A percentile compares a stretch with the other conserved stretches of the same genome.
Conservation (phyloP, 2,888 invertebrate genomes). For the Artemia sinica region DNA sequence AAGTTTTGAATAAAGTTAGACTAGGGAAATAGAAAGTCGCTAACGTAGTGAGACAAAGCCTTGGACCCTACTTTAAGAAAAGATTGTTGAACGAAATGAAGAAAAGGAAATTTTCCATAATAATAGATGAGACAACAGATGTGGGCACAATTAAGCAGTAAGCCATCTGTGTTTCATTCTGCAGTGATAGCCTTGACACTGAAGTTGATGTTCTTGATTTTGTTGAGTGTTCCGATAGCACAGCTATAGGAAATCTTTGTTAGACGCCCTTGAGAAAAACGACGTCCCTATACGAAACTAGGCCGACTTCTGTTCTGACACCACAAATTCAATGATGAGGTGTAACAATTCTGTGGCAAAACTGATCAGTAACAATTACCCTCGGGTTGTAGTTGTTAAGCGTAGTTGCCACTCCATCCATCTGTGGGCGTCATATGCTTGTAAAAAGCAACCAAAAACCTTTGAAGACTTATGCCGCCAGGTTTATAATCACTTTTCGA, state of each 20-base stretch:
- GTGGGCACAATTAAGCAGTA: neutral
- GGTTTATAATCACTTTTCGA: neutral
- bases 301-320: no score
- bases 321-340: no score
- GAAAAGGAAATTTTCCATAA: no score
- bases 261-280: no score
- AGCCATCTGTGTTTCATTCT: conserved; percentile 3
- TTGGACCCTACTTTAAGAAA: conserved; percentile 1
- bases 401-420: conserved; percentile 12
- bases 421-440: neutral
- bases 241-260: no score
- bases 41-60: conserved; percentile 1
- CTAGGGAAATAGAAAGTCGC: neutral
- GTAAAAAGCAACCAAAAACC: neutral
- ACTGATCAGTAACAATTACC: neutral
- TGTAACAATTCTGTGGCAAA: conserved; percentile 13
- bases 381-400: conserved; percentile 11
- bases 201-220: conserved; percentile 15
- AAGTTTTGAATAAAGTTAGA: neutral
- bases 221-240: neutral
- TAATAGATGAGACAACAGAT: conserved; percentile 18
- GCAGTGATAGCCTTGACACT: neutral
- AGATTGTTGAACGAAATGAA: neutral
- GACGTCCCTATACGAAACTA: no score
- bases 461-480: neutral